Evolutionary conservation across 2,797 vertebrate genomes (phyloP).

Genomic region (Propithecus deckenii): DNA sequence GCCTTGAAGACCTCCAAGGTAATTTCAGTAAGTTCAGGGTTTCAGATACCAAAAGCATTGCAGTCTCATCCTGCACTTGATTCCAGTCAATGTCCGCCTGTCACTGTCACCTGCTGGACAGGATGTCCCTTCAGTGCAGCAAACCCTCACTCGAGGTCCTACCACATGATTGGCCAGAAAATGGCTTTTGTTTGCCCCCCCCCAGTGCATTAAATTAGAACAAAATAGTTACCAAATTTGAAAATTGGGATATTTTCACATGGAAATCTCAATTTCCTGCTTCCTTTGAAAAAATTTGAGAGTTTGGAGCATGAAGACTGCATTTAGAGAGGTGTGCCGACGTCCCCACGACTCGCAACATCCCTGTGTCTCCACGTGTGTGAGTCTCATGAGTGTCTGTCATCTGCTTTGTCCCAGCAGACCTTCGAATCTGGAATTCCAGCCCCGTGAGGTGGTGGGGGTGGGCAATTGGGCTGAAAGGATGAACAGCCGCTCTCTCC

Average conservation of each 20-base stretch:
- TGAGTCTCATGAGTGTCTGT: not conserved
- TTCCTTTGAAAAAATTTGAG: not conserved
- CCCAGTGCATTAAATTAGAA: not conserved
- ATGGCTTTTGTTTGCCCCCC: not conserved
- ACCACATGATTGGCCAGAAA: not conserved
- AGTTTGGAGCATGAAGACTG: not conserved
- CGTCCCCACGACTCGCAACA: fast-evolving
- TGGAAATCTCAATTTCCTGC: not conserved
- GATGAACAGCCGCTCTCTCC: too few relatives aligned
- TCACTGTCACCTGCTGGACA: not conserved
- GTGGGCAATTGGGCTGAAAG: not conserved
- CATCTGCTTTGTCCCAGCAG: fast-evolving
- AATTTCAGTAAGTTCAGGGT: not conserved
- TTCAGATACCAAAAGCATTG: not conserved
- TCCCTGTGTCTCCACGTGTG: too few relatives aligned
- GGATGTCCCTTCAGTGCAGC: not conserved
- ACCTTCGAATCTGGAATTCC: not conserved
- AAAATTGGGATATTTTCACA: not conserved
- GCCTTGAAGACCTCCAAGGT: not conserved
- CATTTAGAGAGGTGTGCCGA: not conserved
- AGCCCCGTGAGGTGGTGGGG: fast-evolving
- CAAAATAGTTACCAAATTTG: not conserved
- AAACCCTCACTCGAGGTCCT: not conserved
- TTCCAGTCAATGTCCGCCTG: too few relatives aligned
- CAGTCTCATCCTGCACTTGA: not conserved